These are phyloP conservation scores for Sardinella longiceps DNA, from an alignment of 2,797 vertebrate species.

Conservation along the genomic window DNA sequence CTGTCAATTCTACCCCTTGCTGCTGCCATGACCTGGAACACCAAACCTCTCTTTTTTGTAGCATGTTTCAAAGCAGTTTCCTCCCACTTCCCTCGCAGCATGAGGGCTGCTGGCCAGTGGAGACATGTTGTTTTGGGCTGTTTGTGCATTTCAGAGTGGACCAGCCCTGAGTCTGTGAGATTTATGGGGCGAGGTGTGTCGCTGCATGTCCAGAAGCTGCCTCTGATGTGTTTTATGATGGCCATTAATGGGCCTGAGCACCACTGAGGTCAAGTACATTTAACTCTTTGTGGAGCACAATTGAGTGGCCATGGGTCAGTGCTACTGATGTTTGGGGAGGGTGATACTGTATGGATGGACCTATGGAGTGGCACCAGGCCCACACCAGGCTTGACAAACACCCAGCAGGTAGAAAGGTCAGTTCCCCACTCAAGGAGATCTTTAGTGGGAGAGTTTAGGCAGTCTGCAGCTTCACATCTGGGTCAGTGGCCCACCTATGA, in stretches of 20 bases:
- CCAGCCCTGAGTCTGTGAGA: constrained; percentile 2
- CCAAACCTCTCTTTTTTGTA: not conserved
- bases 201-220: constrained; percentile 34
- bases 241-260: constrained; percentile 27
- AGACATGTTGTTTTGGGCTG: constrained; percentile 8
- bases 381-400: not conserved
- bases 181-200: constrained; percentile 36
- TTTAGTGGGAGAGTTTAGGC: not conserved
- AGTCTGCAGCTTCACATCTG: not conserved
- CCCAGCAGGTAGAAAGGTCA: constrained; percentile 4
- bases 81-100: not conserved
- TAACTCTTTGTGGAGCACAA: constrained; percentile 34
- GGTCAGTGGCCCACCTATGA: not conserved
- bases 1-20: not conserved
- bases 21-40: not conserved
- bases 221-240: constrained; percentile 34
- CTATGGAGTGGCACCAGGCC: constrained; percentile 30
- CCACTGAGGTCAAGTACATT: constrained; percentile 18
- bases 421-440: not conserved
- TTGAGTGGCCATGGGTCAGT: not conserved
- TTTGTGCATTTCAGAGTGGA: constrained; percentile 10
- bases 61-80: not conserved
- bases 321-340: not conserved
- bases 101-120: not conserved
- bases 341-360: not conserved